A percentile compares a stretch with the other conserved stretches of the same genome.
phyloP scores from a whole-genome alignment of 2,797 vertebrate genomes.

The Acridotheres tristis region DNA sequence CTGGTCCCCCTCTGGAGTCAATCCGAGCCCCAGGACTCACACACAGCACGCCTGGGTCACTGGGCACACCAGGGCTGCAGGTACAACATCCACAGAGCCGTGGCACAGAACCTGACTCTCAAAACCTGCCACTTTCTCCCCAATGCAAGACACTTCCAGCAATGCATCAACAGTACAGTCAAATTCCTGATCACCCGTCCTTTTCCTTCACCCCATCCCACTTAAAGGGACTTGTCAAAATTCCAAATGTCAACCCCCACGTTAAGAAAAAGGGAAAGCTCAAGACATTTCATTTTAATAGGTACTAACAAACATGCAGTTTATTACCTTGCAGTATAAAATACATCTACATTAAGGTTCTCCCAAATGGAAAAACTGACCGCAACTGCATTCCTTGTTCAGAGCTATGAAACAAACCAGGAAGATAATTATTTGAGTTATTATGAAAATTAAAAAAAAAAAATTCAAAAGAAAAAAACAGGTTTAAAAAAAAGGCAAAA shows the following conservation, averaged over 20 bases:
- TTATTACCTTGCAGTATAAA: constrained; percentile 73
- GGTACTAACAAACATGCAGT: constrained; percentile 76
- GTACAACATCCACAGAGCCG: not conserved
- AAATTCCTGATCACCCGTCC: constrained; percentile 32
- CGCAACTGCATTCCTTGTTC: constrained; percentile 62
- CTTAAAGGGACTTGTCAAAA: constrained; percentile 63
- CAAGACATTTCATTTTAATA: constrained; percentile 69
- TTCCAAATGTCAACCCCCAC: constrained; percentile 50
- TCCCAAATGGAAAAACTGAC: constrained; percentile 63
- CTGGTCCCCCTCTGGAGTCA: not conserved
- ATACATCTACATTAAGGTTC: constrained; percentile 73
- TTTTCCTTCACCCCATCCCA: constrained; percentile 34
- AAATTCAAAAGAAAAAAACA: not conserved
- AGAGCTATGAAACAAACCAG: constrained; percentile 8
- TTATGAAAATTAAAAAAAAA: constrained; percentile 25
- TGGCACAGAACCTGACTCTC: not conserved
- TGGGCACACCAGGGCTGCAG: constrained; percentile 26
- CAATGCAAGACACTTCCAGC: constrained; percentile 36
- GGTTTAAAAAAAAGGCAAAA: not conserved
- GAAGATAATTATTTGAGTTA: constrained; percentile 35
- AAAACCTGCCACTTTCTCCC: constrained; percentile 12
- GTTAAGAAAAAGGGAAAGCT: constrained; percentile 49
- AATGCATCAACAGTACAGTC: constrained; percentile 37
- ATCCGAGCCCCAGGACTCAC: not conserved
- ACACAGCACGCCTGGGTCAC: constrained; percentile 2